Percentiles rank a stretch among this genome's conserved stretches.
Evolutionary conservation across 2,113 vertebrate genomes (phyloP).

Genomic region (Rhinoderma darwinii): DNA sequence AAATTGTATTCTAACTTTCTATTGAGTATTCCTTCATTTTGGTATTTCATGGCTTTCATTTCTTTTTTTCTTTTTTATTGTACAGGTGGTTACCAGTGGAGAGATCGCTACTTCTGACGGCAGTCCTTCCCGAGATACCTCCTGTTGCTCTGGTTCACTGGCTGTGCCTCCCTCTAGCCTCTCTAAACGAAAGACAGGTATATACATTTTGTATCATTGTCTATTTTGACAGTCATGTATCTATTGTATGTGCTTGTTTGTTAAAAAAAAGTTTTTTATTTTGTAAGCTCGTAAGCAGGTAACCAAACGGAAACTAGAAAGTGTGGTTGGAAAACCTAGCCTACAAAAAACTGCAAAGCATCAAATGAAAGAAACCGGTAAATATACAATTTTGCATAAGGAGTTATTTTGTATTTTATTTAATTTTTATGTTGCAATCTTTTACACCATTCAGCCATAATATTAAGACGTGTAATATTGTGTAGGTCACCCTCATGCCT

Average conservation of each 20-base stretch:
- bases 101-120: neutral
- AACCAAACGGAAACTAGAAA: slow-evolving; percentile 79
- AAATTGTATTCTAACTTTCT: no score
- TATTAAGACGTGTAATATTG: no score
- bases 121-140: slow-evolving; percentile 36
- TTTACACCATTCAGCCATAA: no score
- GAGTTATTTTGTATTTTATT: no score
- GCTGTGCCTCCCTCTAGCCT: slow-evolving; percentile 69
- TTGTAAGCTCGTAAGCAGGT: slow-evolving; percentile 84
- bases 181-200: slow-evolving; percentile 84
- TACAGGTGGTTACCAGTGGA: slow-evolving; percentile 47
- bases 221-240: neutral
- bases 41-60: no score
- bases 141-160: slow-evolving; percentile 18
- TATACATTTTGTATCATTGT: slow-evolving; percentile 33
- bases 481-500: no score
- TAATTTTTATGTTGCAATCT: no score
- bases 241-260: no score
- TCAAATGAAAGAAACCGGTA: slow-evolving; percentile 61
- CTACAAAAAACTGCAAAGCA: slow-evolving; percentile 59
- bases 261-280: neutral
- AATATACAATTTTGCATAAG: neutral
- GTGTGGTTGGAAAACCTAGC: slow-evolving; percentile 62
- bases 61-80: neutral
- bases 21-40: no score